These are phyloP conservation scores for Drosophila lowei DNA, from an alignment of 1,140 invertebrate genomes.

Conservation along the genomic window DNA sequence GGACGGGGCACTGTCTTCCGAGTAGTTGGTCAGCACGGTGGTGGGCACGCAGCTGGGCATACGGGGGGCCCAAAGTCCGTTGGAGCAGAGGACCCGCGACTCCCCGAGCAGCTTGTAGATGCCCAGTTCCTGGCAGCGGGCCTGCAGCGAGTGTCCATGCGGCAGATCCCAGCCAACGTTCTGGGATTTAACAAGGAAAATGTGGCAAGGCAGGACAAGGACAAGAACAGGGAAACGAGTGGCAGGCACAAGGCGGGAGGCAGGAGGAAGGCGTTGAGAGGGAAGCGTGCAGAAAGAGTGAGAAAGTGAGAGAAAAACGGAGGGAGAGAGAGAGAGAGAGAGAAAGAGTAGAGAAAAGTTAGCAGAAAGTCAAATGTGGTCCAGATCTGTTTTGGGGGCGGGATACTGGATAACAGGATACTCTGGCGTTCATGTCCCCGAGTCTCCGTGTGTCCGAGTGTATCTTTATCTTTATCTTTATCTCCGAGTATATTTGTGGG, in stretches of 20 bases:
- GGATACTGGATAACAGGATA: neutral
- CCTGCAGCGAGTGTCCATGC: constrained; percentile 88
- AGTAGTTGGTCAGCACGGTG: constrained; percentile 92
- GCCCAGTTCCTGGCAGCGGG: constrained; percentile 90
- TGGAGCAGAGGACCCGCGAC: constrained; percentile 88
- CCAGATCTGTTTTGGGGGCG: constrained; percentile 9
- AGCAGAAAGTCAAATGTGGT: constrained; percentile 40
- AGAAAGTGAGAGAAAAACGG: constrained; percentile 8
- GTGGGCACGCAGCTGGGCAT: constrained; percentile 91
- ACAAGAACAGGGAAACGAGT: constrained; percentile 9
- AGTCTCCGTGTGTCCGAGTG: constrained; percentile 19
- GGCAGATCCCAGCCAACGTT: constrained; percentile 83
- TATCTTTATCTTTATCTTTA: constrained; percentile 22
- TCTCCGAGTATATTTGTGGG: constrained; percentile 11
- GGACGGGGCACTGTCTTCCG: constrained; percentile 92
- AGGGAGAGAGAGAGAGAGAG: constrained; percentile 33
- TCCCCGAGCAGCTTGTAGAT: constrained; percentile 91
- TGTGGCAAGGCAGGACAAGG: constrained; percentile 3
- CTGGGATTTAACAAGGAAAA: constrained; percentile 32
- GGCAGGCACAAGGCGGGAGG: constrained; percentile 15
- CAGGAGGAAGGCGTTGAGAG: constrained; percentile 11
- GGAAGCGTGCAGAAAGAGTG: neutral
- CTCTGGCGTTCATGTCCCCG: constrained; percentile 43
- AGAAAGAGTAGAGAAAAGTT: constrained; percentile 48
- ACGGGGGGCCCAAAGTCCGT: constrained; percentile 90